Evolutionary conservation across 2,113 vertebrate genomes (phyloP), one percentile per base, ranked within the genome.

Genomic region (Sprattus sprattus): DNA sequence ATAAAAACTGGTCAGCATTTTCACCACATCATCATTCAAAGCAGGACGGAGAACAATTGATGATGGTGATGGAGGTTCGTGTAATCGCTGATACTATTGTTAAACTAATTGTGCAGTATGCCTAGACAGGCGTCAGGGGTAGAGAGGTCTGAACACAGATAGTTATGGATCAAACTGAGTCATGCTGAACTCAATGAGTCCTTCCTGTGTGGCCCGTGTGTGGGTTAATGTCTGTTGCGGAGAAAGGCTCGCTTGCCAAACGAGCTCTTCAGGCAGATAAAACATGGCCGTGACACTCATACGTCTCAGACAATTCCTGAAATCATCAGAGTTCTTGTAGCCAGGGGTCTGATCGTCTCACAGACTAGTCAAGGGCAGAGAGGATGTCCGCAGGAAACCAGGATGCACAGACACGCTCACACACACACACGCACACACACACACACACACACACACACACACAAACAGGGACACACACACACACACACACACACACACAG

Each of bases 211-310:
- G 2, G 64, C 15, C 8, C 2, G 25, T 8, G 2, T 71, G 64
- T 32, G 64, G 10, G 64, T 11, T 32, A 15, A 32, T 32, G 6
- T 71, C 2, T 13, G 64, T 28, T 28, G 6, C 6, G 64, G 22
- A 83, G 67, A 84, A 57, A 81, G 85, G 85, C 84, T 83, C 9
- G 6, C 2, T 32, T 25, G 7, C 25, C 28, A 71, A 71, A 32
- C 25, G 28, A 32, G 25, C 64, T 71, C 64, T 71, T 71, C 13
- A 25, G 64, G 64, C 22, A 28, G 64, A 25, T 71, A 71, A 28
- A 64, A n/a, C 20, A 64, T 5, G 11, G 6, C 25, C 25, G 64
- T 71, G 57, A 64, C 57, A 64, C 57, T 64, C 25, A 32, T 28
- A 15, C 25, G 28, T 71, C n/a, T 71, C 64, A 71, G 32, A 71